Evolutionary conservation across 2,113 vertebrate species (phyloP).

Genomic region (Tapirus terrestris): DNA sequence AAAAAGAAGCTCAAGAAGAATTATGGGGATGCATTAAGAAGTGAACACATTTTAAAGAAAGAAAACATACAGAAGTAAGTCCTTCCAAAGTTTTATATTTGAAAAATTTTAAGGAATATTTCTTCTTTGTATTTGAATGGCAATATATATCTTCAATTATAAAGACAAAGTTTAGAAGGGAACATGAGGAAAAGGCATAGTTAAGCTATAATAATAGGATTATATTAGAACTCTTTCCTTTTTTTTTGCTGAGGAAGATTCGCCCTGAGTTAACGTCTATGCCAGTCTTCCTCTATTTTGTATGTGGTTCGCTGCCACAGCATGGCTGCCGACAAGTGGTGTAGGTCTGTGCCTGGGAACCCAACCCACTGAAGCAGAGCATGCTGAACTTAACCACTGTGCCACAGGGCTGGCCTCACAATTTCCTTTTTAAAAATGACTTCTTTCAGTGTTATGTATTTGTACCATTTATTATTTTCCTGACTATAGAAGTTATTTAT

Average conservation of each 20-base stretch:
- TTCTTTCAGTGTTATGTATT: neutral
- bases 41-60: neutral
- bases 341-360: no score
- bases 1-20: neutral
- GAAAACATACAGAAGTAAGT: neutral
- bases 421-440: neutral
- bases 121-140: neutral
- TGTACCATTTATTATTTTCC: neutral
- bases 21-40: neutral
- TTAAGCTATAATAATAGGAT: neutral
- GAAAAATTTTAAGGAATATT: neutral
- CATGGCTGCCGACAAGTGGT: no score
- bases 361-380: no score
- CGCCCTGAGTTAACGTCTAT: no score
- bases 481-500: neutral
- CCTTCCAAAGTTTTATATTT: neutral
- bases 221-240: neutral
- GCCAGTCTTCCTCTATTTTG: no score
- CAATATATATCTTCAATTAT: neutral
- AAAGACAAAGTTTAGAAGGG: neutral
- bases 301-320: no score
- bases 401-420: neutral
- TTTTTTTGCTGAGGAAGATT: neutral
- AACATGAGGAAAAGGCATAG: neutral
- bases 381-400: no score